These are phyloP conservation scores for Bubo blakistoni DNA, from an alignment of 2,113 vertebrate genomes.

Conservation along the genomic window DNA sequence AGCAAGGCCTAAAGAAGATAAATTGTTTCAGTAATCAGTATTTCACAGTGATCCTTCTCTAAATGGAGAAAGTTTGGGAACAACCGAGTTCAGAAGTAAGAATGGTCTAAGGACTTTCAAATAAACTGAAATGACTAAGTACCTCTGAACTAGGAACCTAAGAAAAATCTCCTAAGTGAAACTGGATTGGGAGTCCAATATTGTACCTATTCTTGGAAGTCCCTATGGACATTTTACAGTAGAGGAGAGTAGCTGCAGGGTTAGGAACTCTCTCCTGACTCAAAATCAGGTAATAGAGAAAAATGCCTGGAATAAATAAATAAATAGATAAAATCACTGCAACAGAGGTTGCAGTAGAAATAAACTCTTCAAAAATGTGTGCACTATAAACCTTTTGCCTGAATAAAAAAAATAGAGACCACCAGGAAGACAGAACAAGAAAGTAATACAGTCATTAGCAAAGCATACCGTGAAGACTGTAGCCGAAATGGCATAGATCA, in stretches of 20 bases:
- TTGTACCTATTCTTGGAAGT: background rate
- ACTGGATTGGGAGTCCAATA: background rate
- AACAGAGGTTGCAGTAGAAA: background rate
- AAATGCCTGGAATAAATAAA: background rate
- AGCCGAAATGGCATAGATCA: slow-evolving; percentile 90
- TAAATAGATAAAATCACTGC: background rate
- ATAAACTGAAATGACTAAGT: background rate
- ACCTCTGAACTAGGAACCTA: background rate
- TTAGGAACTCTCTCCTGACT: background rate
- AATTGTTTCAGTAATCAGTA: background rate
- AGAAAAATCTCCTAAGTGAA: background rate
- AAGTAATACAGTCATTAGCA: background rate
- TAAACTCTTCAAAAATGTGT: background rate
- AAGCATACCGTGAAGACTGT: slow-evolving; percentile 88
- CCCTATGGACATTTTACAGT: background rate
- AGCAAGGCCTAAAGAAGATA: background rate
- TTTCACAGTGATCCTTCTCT: background rate
- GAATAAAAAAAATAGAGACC: background rate
- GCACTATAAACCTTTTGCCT: background rate
- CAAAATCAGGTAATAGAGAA: background rate
- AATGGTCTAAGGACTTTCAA: background rate
- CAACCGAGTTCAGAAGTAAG: background rate
- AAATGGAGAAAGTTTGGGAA: background rate
- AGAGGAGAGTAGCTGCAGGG: background rate
- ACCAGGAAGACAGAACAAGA: background rate